phyloP scores from a whole-genome alignment of 92 coral and sea anemone genomes.

The Zoanthus solanderi region DNA sequence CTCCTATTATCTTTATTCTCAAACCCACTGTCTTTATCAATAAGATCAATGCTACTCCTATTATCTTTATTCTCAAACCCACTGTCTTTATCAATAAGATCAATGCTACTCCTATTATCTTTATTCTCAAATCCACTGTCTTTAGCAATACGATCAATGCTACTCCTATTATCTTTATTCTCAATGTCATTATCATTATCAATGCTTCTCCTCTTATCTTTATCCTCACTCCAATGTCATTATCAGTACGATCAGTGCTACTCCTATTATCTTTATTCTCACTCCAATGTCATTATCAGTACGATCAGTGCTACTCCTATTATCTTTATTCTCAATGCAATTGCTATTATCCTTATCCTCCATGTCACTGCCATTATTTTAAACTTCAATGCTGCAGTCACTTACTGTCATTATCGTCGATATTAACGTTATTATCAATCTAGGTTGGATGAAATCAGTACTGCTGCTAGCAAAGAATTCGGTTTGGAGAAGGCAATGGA shows the following conservation, averaged over 20 bases:
- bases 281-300: not conserved
- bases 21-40: not conserved
- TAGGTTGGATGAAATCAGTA: conserved; percentile 96
- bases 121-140: not conserved
- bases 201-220: no score
- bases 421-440: not conserved
- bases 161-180: not conserved
- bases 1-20: no score
- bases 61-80: not conserved
- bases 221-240: no score
- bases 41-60: not conserved
- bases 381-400: not conserved
- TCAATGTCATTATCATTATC: not conserved
- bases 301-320: not conserved
- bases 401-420: not conserved
- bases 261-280: not conserved
- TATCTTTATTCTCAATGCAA: not conserved
- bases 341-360: not conserved
- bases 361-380: not conserved
- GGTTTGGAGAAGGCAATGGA: conserved; percentile 98
- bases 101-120: not conserved
- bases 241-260: not conserved
- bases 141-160: not conserved
- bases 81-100: not conserved
- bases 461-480: conserved; percentile 96